These are phyloP conservation scores for Crossocerus cetratus DNA, from an alignment of 2,888 invertebrate genomes.

Conservation along the genomic window DNA sequence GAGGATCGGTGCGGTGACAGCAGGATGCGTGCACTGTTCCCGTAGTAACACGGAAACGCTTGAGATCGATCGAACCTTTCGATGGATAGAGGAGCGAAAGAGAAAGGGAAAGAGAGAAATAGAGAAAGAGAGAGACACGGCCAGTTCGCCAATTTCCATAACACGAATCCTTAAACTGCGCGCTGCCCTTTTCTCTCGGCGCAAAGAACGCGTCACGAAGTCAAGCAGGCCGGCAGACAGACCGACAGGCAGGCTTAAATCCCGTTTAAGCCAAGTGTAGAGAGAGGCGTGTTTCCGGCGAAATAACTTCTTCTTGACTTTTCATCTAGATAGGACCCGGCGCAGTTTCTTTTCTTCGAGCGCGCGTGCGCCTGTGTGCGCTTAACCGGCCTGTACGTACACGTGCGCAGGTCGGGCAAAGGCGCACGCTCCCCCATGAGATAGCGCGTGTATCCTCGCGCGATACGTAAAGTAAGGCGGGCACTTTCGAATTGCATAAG, in stretches of 20 bases:
- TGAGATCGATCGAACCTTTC: conserved; percentile 27
- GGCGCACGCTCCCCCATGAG: conserved; percentile 43
- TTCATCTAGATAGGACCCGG: neutral
- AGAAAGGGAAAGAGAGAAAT: too few species aligned
- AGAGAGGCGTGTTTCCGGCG: neutral
- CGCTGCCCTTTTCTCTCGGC: neutral
- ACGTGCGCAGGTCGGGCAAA: conserved; percentile 41
- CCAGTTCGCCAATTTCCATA: neutral
- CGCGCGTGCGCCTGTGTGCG: too few species aligned
- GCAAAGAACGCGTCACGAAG: neutral
- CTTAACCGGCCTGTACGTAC: too few species aligned
- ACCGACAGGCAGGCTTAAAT: neutral
- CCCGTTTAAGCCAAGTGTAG: neutral
- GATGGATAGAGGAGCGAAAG: neutral
- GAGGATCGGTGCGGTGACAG: neutral
- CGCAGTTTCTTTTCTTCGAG: neutral
- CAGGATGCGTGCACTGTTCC: too few species aligned
- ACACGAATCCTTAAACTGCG: neutral
- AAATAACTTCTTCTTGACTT: neutral
- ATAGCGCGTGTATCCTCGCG: conserved; percentile 54
- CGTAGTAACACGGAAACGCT: conserved; percentile 6
- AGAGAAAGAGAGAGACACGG: neutral
- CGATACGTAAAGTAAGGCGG: conserved; percentile 76
- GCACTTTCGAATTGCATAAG: conserved; percentile 77
- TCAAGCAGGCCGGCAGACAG: neutral